Base-by-base conservation (phyloP, 2,888 invertebrate species). In the Eupithecia dodoneata region DNA sequence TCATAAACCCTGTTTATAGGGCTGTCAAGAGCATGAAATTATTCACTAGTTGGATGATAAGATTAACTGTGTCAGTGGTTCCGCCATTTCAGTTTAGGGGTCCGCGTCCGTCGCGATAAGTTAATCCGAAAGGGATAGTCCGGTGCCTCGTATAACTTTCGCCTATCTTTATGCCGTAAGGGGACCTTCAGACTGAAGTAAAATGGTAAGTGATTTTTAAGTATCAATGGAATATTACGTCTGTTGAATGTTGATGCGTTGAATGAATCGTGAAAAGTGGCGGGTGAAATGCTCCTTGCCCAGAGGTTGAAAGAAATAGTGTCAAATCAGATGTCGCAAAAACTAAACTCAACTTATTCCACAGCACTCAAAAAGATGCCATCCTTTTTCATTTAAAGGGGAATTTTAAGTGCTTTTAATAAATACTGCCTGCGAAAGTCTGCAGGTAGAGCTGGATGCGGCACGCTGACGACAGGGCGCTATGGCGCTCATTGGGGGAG, bases 1-100 rank as follows among this genome's bases (percentile, higher is more conserved):
- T 71, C 84, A 83, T 87, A 86, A 87, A 86, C 78, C 67, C 74
- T 76, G 78, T 86, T 87, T 85, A 85, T 82, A 65, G 72, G 77
- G 81, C 82, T 81, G 82, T 81, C 80, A 84, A 83, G 80, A 74
- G 77, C 79, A 80, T 79, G 65, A 83, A 85, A 86, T 87, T 71
- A 87, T 86, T 85, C 82, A 84, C 82, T 84, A 84, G 83, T 81
- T 73, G 74, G 66, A 72, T 80, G 81, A 82, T 84, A 83, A 81
- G 79, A 78, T 69, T 82, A 81, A 84, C 82, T 80, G 76, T 81
- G 79, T 72, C 76, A 74, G 78, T 77, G 76, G 79, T 81, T 81
- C 77, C 75, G 74, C 73, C 69, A 55, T 73, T 79, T 75, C 76
- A 78, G 75, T 77, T 78, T 71, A 77, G 76, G 73, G 76, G 41